phyloP scores from a whole-genome alignment of 2,113 vertebrate genomes.

The Hepsetus odoe region DNA sequence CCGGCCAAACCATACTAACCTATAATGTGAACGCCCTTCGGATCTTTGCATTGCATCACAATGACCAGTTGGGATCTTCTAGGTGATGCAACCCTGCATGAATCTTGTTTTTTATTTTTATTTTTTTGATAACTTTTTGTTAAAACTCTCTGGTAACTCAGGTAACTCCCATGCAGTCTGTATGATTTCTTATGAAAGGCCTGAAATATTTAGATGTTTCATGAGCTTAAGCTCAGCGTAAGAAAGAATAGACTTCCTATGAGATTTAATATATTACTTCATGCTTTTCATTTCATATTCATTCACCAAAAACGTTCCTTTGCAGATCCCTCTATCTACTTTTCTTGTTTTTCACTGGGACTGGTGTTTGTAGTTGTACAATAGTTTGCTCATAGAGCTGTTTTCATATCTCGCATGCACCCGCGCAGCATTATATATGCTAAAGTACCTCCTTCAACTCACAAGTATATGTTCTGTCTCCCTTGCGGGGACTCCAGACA shows the following conservation, averaged over 20 bases:
- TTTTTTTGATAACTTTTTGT: too few relatives aligned
- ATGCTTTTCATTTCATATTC: not conserved
- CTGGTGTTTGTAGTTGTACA: not conserved
- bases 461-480: conserved; percentile 20
- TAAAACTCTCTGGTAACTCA: not conserved
- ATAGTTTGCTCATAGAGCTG: not conserved
- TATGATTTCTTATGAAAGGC: not conserved
- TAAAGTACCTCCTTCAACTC: conserved; percentile 17
- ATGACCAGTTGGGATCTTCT: too few relatives aligned
- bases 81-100: too few relatives aligned
- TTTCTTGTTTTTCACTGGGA: not conserved
- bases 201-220: not conserved
- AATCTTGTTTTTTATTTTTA: too few relatives aligned
- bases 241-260: not conserved
- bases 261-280: conserved; percentile 8
- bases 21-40: too few relatives aligned
- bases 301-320: not conserved
- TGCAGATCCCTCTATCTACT: not conserved
- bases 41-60: too few relatives aligned
- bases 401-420: not conserved
- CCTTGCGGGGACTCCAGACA: conserved; percentile 16
- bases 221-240: not conserved
- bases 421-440: conserved; percentile 10
- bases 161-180: not conserved
- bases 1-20: too few relatives aligned